These are phyloP conservation scores for Sander vitreus DNA, from an alignment of 2,113 vertebrate species.

Conservation along the genomic window DNA sequence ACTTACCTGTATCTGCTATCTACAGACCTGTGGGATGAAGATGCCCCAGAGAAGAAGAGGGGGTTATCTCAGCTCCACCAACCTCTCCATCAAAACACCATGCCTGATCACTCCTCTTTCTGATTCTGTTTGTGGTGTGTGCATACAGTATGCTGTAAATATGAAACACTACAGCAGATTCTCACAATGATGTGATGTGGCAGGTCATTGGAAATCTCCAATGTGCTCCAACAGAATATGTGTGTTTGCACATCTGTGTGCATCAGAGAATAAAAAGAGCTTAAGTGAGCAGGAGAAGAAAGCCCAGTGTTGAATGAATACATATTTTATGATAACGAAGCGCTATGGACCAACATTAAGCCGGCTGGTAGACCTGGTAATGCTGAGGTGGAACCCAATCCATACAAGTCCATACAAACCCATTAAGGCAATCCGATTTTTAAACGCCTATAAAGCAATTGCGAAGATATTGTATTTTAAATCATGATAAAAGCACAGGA, in stretches of 20 bases:
- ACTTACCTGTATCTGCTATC: conserved; percentile 6
- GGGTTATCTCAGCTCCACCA: conserved; percentile 15
- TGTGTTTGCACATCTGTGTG: background rate
- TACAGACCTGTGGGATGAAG: conserved; percentile 16
- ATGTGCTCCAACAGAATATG: background rate
- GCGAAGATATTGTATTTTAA: background rate
- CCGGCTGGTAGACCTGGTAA: background rate
- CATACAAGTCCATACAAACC: conserved; percentile 17
- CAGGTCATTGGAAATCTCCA: conserved; percentile 11
- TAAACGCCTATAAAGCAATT: background rate
- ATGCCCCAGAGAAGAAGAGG: background rate
- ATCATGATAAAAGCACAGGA: background rate
- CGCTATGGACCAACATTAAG: background rate
- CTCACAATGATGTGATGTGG: background rate
- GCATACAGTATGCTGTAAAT: background rate
- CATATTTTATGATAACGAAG: conserved; percentile 47
- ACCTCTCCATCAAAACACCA: background rate
- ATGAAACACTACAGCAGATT: background rate
- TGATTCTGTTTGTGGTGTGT: conserved; percentile 11
- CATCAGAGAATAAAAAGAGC: conserved; percentile 23
- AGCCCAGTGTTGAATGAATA: conserved; percentile 26
- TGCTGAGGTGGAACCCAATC: conserved; percentile 15
- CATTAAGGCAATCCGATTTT: background rate
- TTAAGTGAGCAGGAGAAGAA: conserved; percentile 8
- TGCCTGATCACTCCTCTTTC: conserved; percentile 17